These are phyloP conservation scores for Gorsachius goisagi DNA, from an alignment of 2,113 vertebrate genomes.

Conservation along the genomic window DNA sequence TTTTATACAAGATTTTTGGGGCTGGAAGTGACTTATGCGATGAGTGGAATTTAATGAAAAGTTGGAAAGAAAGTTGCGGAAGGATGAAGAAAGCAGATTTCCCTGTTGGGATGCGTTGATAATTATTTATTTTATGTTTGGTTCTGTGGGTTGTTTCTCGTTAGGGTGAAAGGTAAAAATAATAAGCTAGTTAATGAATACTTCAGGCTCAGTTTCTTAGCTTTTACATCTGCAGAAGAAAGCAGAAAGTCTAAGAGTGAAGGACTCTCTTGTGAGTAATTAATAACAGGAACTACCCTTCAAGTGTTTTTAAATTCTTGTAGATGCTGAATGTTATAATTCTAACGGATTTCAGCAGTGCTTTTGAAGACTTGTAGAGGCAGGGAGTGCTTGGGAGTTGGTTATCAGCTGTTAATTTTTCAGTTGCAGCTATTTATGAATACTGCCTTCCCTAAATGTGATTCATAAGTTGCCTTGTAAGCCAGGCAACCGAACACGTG, in stretches of 20 bases:
- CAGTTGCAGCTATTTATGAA: not conserved
- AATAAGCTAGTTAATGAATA: not conserved
- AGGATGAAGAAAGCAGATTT: not conserved
- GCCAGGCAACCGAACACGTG: not conserved
- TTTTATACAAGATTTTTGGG: not conserved
- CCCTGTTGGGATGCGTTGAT: not conserved
- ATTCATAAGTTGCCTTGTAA: not conserved
- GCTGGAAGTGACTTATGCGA: not conserved
- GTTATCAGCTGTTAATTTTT: not conserved
- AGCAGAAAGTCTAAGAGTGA: not conserved
- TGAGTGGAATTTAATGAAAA: not conserved
- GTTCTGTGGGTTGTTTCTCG: not conserved
- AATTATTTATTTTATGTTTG: not conserved
- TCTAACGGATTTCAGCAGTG: not conserved
- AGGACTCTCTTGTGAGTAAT: not conserved
- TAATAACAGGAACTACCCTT: not conserved
- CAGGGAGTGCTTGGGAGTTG: not conserved
- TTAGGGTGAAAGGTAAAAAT: constrained; percentile 5
- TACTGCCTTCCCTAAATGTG: not conserved
- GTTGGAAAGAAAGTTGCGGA: not conserved
- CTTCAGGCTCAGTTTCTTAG: not conserved
- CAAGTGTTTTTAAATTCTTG: not conserved
- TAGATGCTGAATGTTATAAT: not conserved
- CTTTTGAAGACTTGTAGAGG: not conserved
- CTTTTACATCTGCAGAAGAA: not conserved